Evolutionary conservation across 2,888 invertebrate genomes (phyloP).

Genomic region (Lithophane semibrunnea): DNA sequence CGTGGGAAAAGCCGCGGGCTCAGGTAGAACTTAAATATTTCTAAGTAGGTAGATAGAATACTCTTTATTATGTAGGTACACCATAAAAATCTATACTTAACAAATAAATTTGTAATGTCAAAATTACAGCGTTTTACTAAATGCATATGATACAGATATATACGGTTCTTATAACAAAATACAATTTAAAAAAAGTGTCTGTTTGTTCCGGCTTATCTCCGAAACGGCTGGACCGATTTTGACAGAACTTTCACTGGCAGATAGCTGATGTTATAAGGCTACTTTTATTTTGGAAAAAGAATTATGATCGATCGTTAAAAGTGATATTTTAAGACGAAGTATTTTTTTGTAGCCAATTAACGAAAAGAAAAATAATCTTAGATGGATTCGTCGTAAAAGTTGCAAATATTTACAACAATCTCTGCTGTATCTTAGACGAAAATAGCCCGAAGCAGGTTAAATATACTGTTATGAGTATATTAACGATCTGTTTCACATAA

Average conservation of each 20-base stretch:
- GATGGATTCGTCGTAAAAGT: not conserved
- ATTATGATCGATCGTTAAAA: not conserved
- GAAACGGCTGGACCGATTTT: too few species aligned
- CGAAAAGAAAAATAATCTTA: not conserved
- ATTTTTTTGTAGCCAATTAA: not conserved
- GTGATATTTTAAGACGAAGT: not conserved
- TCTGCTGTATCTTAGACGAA: slow-evolving; percentile 6
- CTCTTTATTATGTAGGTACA: not conserved
- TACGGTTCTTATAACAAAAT: too few species aligned
- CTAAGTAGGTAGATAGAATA: not conserved
- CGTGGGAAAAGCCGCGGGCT: not conserved
- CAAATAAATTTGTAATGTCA: too few species aligned
- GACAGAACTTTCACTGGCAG: too few species aligned
- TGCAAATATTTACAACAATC: not conserved
- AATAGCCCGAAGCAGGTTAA: slow-evolving; percentile 18
- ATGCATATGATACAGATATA: too few species aligned
- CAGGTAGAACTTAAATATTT: not conserved
- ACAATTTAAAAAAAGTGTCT: too few species aligned
- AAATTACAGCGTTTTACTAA: too few species aligned
- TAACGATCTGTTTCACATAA: slow-evolving; percentile 18
- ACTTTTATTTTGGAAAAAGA: too few species aligned
- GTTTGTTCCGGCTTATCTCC: too few species aligned
- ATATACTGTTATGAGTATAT: slow-evolving; percentile 10
- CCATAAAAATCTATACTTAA: too few species aligned
- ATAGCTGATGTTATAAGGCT: too few species aligned